Base-by-base conservation (phyloP, 2,888 invertebrate genomes). In the Cryptophagus acutangulus region DNA sequence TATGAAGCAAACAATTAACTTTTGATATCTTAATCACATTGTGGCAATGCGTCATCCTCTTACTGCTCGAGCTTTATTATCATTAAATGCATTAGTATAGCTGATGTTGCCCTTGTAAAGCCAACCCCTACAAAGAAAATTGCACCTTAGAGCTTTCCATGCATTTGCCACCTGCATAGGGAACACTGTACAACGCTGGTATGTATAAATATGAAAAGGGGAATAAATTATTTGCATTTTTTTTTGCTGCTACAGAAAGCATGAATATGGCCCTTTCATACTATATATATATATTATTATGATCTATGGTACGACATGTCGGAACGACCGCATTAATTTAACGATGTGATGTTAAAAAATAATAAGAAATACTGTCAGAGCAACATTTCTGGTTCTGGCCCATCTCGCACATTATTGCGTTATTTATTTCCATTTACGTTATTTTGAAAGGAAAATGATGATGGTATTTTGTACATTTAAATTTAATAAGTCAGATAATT, bases 1-100 rank as follows among this genome's bases (percentile, higher is more conserved):
- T 36, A 36, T 24, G n/a, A 28, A 17, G 29, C 36, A 33, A 43
- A 44, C 41, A 44, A 44, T 46, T 41, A 44, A 41, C 38, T 41
- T 36, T 45, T 47, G 47, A 50, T 45, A 44, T 47, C 49, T 49
- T 49, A 45, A 49, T 49, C 40, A 39, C 36, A 40, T 41, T 45
- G 42, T 24, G 39, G 39, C 37, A 38, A 33, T 35, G 33, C 44
- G 46, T 38, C 44, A 36, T 39, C 38, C 46, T 38, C 35, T 15
- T 14, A 28, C 10, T 31, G 24, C 17, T 18, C 33, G 40, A 40
- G 3, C 15, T n/a, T n/a, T n/a, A n/a, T n/a, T n/a, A n/a, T 28
- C 16, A 40, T 40, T 29, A 40, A n/a, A 29, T 40, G 35, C 29
- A 28, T 28, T 40, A 39, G 33, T 26, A 20, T 14, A 17, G 33